A percentile compares a stretch with the other conserved stretches of the same genome.
These are phyloP conservation scores for Tineola bisselliella DNA, from an alignment of 2,888 invertebrate genomes.

Conservation along the genomic window DNA sequence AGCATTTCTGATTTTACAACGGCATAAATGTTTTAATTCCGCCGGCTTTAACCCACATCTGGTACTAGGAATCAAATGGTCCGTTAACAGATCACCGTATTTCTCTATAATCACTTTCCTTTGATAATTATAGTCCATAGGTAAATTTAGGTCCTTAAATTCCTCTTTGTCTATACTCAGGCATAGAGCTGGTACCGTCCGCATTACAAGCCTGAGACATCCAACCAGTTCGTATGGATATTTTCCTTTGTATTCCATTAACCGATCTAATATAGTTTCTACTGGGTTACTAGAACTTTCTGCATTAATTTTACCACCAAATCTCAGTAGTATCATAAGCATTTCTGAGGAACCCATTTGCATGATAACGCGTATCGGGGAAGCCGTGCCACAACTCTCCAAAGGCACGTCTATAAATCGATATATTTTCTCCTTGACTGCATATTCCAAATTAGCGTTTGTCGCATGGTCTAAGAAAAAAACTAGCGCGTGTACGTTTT, in stretches of 20 bases:
- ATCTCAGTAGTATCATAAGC: conserved; percentile 76
- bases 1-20: conserved; percentile 73
- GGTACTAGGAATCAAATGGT: conserved; percentile 68
- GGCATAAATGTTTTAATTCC: conserved; percentile 79
- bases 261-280: conserved; percentile 71
- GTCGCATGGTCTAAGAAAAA: conserved; percentile 83
- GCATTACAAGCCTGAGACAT: conserved; percentile 74
- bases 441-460: conserved; percentile 70
- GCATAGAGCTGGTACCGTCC: conserved; percentile 70
- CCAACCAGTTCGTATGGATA: conserved; percentile 77
- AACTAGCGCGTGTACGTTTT: conserved; percentile 79
- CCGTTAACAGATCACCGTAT: conserved; percentile 62
- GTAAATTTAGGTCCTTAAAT: conserved; percentile 40
- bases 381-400: conserved; percentile 80
- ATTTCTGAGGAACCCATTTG: conserved; percentile 81
- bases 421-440: conserved; percentile 35
- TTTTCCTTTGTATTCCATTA: conserved; percentile 69
- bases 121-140: conserved; percentile 54
- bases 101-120: conserved; percentile 48
- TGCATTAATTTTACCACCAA: conserved; percentile 71
- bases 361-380: conserved; percentile 77
- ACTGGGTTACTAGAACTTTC: conserved; percentile 71
- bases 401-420: conserved; percentile 83
- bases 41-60: conserved; percentile 71
- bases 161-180: conserved; percentile 50